phyloP scores from a whole-genome alignment of 2,113 vertebrate species.

The Corynorhinus townsendii region DNA sequence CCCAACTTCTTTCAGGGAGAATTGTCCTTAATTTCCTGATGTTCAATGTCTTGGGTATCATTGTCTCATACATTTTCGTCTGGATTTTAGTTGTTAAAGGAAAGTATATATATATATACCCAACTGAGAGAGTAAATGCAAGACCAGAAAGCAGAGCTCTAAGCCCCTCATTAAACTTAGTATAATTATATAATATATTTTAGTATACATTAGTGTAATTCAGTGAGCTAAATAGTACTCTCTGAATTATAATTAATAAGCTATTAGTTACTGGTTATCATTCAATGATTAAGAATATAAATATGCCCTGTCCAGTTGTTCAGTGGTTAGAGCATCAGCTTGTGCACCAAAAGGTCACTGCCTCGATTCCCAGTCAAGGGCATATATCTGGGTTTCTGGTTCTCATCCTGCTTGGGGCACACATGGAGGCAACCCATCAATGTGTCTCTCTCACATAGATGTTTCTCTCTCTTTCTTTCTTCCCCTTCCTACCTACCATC shows the following conservation, averaged over 20 bases:
- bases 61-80: background rate
- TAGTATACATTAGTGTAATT: background rate
- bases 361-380: no score
- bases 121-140: background rate
- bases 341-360: no score
- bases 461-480: no score
- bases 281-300: background rate
- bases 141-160: background rate
- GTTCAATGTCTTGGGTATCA: background rate
- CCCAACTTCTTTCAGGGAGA: background rate
- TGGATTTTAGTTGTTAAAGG: background rate
- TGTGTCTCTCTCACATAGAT: no score
- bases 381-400: no score
- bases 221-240: background rate
- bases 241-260: background rate
- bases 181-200: background rate
- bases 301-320: no score
- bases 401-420: no score
- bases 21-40: background rate
- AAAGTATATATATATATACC: background rate
- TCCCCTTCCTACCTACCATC: no score
- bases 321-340: no score
- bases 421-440: no score
- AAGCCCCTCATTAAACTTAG: background rate
- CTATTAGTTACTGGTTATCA: background rate